Percentiles rank a stretch among this genome's conserved stretches.
Conservation (phyloP, 2,888 invertebrate species). For the Drosophila quinaria region DNA sequence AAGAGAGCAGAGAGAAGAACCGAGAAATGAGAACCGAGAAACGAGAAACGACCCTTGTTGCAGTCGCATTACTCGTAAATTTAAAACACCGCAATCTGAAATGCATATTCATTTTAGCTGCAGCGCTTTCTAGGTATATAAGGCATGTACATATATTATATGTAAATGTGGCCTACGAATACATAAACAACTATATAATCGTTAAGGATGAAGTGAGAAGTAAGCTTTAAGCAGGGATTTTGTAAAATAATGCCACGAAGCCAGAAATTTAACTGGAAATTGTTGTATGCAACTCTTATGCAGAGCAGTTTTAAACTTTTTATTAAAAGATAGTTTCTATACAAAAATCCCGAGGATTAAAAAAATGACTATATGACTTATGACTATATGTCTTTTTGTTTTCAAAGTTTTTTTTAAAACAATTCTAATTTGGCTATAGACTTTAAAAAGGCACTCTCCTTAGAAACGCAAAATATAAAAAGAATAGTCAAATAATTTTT, state of each 20-base stretch:
- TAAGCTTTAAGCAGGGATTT: neutral
- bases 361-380: too few relatives aligned
- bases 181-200: conserved; percentile 11
- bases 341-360: too few relatives aligned
- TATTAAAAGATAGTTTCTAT: neutral
- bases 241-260: too few relatives aligned
- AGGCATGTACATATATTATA: neutral
- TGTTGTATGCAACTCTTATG: neutral
- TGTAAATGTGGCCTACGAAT: conserved; percentile 1
- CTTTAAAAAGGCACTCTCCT: too few relatives aligned
- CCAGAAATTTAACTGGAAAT: neutral
- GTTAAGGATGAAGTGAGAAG: conserved; percentile 6
- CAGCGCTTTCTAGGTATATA: conserved; percentile 12
- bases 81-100: conserved; percentile 26
- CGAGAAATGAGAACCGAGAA: neutral
- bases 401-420: too few relatives aligned
- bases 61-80: conserved; percentile 26
- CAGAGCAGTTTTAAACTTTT: neutral
- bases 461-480: too few relatives aligned
- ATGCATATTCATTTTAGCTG: conserved; percentile 30
- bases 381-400: too few relatives aligned
- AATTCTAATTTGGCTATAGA: too few relatives aligned
- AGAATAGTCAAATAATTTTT: too few relatives aligned
- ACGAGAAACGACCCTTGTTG: neutral
- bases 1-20: neutral